These are phyloP conservation scores for Anagrus nilaparvatae DNA, from an alignment of 1,140 invertebrate species.

Conservation along the genomic window DNA sequence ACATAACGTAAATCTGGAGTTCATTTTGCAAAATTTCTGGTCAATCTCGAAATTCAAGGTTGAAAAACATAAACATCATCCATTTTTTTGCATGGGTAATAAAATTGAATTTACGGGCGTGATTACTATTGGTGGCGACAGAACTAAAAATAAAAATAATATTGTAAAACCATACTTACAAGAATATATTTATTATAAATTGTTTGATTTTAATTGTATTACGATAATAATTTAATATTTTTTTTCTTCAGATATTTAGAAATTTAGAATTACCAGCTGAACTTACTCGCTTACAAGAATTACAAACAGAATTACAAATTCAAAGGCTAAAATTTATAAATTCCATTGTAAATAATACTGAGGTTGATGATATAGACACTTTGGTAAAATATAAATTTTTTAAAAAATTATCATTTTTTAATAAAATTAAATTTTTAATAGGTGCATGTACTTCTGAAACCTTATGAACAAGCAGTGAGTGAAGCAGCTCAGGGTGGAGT, in stretches of 20 bases:
- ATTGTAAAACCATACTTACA: neutral
- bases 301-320: conserved; percentile 42
- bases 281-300: conserved; percentile 45
- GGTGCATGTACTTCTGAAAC: conserved; percentile 23
- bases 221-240: neutral
- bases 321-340: conserved; percentile 44
- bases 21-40: too few species aligned
- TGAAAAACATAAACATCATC: neutral
- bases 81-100: neutral
- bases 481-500: conserved; percentile 53
- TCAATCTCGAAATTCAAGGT: neutral
- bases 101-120: neutral
- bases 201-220: neutral
- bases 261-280: conserved; percentile 64
- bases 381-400: conserved; percentile 42
- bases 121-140: conserved; percentile 1
- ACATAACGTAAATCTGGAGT: too few species aligned
- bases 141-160: neutral
- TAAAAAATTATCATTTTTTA: neutral
- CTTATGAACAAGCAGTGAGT: conserved; percentile 42
- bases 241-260: conserved; percentile 53
- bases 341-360: conserved; percentile 48
- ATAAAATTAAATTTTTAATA: conserved; percentile 11
- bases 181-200: neutral
- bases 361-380: conserved; percentile 44